A percentile compares a stretch with the other conserved stretches of the same genome.
These are phyloP conservation scores for Drosophila niveifrons DNA, from an alignment of 2,888 invertebrate genomes.

Conservation along the genomic window DNA sequence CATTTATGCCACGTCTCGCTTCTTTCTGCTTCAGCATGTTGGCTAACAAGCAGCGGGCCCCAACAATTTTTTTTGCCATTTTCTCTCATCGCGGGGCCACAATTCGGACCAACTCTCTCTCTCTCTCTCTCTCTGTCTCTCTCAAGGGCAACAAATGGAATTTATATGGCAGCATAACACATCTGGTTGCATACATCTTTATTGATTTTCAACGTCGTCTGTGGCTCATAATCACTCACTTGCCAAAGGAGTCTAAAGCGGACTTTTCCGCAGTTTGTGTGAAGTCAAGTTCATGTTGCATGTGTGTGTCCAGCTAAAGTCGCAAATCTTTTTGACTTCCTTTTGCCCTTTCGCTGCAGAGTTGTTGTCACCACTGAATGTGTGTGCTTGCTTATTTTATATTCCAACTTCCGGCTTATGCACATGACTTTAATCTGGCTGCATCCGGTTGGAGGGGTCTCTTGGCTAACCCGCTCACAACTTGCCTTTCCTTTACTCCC, in stretches of 20 bases:
- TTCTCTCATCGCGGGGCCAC: constrained; percentile 49
- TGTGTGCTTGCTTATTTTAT: constrained; percentile 72
- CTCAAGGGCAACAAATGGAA: constrained; percentile 73
- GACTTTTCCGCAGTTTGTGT: constrained; percentile 11
- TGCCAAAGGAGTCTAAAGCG: constrained; percentile 9
- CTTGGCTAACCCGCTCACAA: constrained; percentile 2
- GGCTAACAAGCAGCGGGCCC: constrained; percentile 55
- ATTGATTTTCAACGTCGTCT: constrained; percentile 49
- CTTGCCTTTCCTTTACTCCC: background rate
- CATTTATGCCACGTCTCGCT: constrained; percentile 12
- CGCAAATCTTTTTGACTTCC: constrained; percentile 64
- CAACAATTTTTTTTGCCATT: constrained; percentile 41
- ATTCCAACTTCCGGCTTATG: constrained; percentile 79
- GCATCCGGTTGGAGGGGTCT: constrained; percentile 63
- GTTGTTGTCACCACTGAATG: constrained; percentile 10
- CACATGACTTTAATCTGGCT: constrained; percentile 77
- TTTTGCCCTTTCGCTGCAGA: background rate
- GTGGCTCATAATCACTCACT: constrained; percentile 54
- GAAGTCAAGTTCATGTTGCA: constrained; percentile 53
- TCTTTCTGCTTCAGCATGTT: constrained; percentile 34
- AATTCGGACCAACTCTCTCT: too few species aligned
- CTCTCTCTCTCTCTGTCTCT: too few species aligned
- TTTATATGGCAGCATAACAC: constrained; percentile 54
- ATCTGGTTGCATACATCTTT: constrained; percentile 46
- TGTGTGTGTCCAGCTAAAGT: constrained; percentile 56